A percentile compares a stretch with the other conserved stretches of the same genome.
These are phyloP conservation scores for Eulithis prunata DNA, from an alignment of 2,888 invertebrate genomes.

Conservation along the genomic window DNA sequence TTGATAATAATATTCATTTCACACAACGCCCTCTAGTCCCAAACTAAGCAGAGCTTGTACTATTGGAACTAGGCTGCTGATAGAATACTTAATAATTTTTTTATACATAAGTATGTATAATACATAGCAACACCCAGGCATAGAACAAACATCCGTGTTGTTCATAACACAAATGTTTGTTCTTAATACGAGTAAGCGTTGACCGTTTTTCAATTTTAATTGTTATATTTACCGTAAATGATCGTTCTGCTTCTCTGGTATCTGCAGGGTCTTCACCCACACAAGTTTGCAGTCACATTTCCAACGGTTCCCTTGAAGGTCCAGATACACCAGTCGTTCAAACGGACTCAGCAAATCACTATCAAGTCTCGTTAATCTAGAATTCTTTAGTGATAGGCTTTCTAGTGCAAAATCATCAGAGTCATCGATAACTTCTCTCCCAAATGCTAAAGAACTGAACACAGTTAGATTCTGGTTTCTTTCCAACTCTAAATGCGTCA, in stretches of 20 bases:
- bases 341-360: conserved; percentile 71
- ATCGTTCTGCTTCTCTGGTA: conserved; percentile 66
- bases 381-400: conserved; percentile 74
- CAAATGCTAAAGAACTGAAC: conserved; percentile 77
- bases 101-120: too few relatives aligned
- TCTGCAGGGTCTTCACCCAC: conserved; percentile 77
- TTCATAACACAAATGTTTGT: too few relatives aligned
- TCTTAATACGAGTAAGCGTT: background rate
- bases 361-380: conserved; percentile 69
- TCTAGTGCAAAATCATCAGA: conserved; percentile 73
- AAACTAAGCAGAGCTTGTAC: too few relatives aligned
- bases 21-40: too few relatives aligned
- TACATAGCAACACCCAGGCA: too few relatives aligned
- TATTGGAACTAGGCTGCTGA: too few relatives aligned
- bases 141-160: too few relatives aligned
- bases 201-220: background rate
- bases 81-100: too few relatives aligned
- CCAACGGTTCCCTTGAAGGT: conserved; percentile 86
- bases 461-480: conserved; percentile 80
- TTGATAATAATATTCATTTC: too few relatives aligned
- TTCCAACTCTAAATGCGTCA: conserved; percentile 80
- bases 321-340: conserved; percentile 72
- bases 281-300: conserved; percentile 85
- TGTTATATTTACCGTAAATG: conserved; percentile 71
- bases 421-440: conserved; percentile 65